Conservation (phyloP, 2,797 vertebrate species). For the Sebastes ruberrimus region DNA sequence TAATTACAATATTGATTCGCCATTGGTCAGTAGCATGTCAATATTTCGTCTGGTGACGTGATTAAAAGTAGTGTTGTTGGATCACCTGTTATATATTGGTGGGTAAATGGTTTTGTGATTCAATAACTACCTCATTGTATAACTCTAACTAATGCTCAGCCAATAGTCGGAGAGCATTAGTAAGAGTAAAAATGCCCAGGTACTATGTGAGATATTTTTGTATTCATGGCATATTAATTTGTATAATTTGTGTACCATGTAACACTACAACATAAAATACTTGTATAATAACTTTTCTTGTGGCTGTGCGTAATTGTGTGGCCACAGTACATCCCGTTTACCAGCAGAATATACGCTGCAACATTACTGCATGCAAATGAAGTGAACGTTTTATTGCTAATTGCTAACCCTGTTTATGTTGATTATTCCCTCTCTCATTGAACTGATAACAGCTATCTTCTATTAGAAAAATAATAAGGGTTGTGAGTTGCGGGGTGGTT, state of each 20-base stretch:
- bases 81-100: background rate
- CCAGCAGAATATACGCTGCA: background rate
- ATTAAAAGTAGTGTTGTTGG: constrained; percentile 13
- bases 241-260: background rate
- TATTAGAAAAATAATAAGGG: constrained; percentile 65
- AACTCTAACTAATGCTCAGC: background rate
- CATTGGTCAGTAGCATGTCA: constrained; percentile 4
- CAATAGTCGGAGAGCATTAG: background rate
- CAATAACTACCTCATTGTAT: background rate
- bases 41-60: constrained; percentile 4
- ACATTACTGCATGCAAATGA: constrained; percentile 44
- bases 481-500: constrained; percentile 26
- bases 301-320: background rate
- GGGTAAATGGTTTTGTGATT: background rate
- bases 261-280: background rate
- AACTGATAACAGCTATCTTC: constrained; percentile 65
- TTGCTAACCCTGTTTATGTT: constrained; percentile 71
- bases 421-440: constrained; percentile 65
- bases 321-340: background rate
- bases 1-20: constrained; percentile 41
- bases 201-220: background rate
- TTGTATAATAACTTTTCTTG: background rate
- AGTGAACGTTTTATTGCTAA: constrained; percentile 61
- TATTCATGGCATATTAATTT: background rate
- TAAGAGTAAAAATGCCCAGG: background rate